Percentiles rank a stretch among this genome's conserved stretches.
phyloP scores from a whole-genome alignment of 1,140 invertebrate genomes.

The Heterodera schachtii region DNA sequence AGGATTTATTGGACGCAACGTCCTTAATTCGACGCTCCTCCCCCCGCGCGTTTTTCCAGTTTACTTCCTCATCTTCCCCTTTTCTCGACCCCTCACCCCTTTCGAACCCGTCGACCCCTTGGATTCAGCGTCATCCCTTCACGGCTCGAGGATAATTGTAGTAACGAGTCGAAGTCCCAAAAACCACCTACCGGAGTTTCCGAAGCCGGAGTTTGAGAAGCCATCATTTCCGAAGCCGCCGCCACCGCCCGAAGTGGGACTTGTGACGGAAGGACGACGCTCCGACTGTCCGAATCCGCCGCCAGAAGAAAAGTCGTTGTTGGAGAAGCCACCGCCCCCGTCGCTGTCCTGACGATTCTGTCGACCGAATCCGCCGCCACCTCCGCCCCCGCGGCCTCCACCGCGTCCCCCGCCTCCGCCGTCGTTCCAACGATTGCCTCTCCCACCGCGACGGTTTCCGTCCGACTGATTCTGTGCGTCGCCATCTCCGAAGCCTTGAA shows the following conservation, averaged over 20 bases:
- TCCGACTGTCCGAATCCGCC: background rate
- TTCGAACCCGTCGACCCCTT: too few species aligned
- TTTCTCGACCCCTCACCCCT: too few species aligned
- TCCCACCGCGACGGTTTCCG: background rate
- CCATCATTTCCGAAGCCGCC: too few species aligned
- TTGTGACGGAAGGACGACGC: too few species aligned
- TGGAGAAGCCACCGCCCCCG: background rate
- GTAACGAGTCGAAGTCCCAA: background rate
- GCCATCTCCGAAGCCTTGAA: constrained; percentile 6
- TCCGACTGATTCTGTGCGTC: background rate
- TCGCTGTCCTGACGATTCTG: background rate
- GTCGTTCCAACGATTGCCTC: background rate
- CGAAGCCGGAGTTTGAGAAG: too few species aligned
- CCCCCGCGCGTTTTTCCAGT: too few species aligned
- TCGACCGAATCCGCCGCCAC: background rate
- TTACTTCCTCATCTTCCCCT: too few species aligned
- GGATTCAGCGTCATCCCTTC: too few species aligned
- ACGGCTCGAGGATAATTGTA: background rate
- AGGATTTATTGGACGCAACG: too few species aligned
- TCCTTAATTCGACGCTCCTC: too few species aligned
- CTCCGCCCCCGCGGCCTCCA: constrained; percentile 2
- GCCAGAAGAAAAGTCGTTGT: background rate
- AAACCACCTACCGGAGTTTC: too few species aligned
- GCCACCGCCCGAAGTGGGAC: too few species aligned
- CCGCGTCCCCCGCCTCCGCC: background rate